Percentiles rank a stretch among this genome's conserved stretches.
These are phyloP conservation scores for Xanthorhoe spadicearia DNA, from an alignment of 2,888 invertebrate genomes.

Conservation along the genomic window DNA sequence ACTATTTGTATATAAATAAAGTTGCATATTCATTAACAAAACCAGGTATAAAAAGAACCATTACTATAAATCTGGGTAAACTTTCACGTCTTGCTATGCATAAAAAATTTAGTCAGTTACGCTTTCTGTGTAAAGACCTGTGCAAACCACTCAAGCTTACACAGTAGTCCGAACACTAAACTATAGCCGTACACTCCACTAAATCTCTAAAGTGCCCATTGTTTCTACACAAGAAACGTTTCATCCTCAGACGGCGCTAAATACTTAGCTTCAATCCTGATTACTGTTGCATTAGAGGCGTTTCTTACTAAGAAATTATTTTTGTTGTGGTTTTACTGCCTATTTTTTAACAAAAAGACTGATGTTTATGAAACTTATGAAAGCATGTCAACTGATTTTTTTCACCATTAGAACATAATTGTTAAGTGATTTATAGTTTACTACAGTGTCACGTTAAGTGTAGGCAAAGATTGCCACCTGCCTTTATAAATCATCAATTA, in stretches of 20 bases:
- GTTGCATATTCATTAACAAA: no score
- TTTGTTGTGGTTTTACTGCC: background rate
- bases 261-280: slow-evolving; percentile 38
- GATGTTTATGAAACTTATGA: background rate
- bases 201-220: slow-evolving; percentile 28
- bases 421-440: no score
- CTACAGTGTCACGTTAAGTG: no score
- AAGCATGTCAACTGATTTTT: background rate
- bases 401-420: no score
- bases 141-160: slow-evolving; percentile 19
- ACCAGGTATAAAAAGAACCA: no score
- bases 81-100: no score
- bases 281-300: slow-evolving; percentile 34
- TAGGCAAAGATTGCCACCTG: no score
- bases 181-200: slow-evolving; percentile 16
- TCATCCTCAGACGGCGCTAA: slow-evolving; percentile 34
- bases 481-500: no score
- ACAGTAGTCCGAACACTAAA: slow-evolving; percentile 13
- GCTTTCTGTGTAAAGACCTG: background rate
- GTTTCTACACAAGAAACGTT: slow-evolving; percentile 38
- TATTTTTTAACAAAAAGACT: background rate
- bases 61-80: no score
- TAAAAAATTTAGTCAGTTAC: no score
- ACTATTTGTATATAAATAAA: no score
- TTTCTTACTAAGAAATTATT: slow-evolving; percentile 17